A percentile compares a stretch with the other conserved stretches of the same genome.
phyloP scores from a whole-genome alignment of 2,888 invertebrate species.

The Ariolimax columbianus region DNA sequence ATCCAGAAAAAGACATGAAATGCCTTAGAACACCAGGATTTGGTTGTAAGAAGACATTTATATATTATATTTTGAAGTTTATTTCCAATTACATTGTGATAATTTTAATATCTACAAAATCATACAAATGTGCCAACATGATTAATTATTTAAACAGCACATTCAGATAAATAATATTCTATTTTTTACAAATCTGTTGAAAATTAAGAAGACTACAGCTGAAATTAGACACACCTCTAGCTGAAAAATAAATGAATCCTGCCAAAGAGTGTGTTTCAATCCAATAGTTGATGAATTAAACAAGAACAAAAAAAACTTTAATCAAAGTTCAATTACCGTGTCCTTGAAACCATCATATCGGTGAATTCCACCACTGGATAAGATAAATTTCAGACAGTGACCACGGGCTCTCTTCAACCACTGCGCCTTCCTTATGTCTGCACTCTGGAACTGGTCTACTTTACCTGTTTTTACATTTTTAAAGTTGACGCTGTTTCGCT shows the following conservation, averaged over 20 bases:
- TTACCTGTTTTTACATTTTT: slow-evolving; percentile 98
- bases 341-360: slow-evolving; percentile 97
- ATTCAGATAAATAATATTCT: too few species aligned
- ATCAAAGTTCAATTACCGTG: slow-evolving; percentile 80
- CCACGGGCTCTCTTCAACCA: slow-evolving; percentile 95
- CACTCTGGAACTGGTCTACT: slow-evolving; percentile 90
- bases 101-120: too few species aligned
- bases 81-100: too few species aligned
- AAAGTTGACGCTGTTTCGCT: slow-evolving; percentile 92
- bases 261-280: neutral
- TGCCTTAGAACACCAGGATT: too few species aligned
- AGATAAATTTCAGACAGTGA: slow-evolving; percentile 92
- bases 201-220: neutral
- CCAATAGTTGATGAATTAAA: neutral
- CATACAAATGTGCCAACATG: too few species aligned
- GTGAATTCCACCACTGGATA: slow-evolving; percentile 92
- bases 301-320: neutral
- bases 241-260: too few species aligned
- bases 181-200: too few species aligned
- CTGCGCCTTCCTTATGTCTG: slow-evolving; percentile 92
- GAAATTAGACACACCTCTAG: neutral
- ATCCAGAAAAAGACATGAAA: too few species aligned
- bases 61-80: too few species aligned
- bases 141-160: too few species aligned
- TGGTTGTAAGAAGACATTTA: too few species aligned